Evolutionary conservation across 2,797 vertebrate genomes (phyloP).

Genomic region (Sphaeramia orbicularis): DNA sequence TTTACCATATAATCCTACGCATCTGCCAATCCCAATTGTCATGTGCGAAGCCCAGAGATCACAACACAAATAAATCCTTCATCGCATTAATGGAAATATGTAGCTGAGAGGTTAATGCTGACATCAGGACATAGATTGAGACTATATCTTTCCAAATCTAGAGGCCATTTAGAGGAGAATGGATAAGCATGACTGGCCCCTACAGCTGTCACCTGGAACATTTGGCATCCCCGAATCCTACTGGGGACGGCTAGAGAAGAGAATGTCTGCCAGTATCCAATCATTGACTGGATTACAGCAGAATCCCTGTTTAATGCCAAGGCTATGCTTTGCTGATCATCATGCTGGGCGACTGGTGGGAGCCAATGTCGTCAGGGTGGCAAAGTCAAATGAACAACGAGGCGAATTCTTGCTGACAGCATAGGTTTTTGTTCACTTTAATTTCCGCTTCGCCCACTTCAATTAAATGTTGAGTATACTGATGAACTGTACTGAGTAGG

Average conservation of each 20-base stretch:
- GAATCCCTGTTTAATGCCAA: constrained; percentile 71
- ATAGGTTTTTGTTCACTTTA: constrained; percentile 4
- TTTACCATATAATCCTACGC: constrained; percentile 5
- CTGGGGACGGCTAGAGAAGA: constrained; percentile 38
- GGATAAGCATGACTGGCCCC: constrained; percentile 18
- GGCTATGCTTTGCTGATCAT: constrained; percentile 62
- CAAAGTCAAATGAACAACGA: constrained; percentile 44
- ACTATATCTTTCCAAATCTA: constrained; percentile 40
- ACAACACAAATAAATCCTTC: constrained; percentile 41
- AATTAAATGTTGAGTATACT: too few relatives aligned
- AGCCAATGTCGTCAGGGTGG: constrained; percentile 37
- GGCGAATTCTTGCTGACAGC: constrained; percentile 27
- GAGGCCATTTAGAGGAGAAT: constrained; percentile 60
- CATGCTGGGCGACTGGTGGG: constrained; percentile 32
- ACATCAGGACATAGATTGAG: constrained; percentile 13
- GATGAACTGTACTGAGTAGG: not conserved
- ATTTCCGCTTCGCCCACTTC: not conserved
- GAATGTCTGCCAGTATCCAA: constrained; percentile 64
- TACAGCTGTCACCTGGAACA: constrained; percentile 76
- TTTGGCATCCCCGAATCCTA: constrained; percentile 56
- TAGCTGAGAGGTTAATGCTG: constrained; percentile 36
- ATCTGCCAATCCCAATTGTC: constrained; percentile 37
- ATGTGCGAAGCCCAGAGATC: constrained; percentile 38
- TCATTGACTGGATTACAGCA: constrained; percentile 73
- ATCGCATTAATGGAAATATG: constrained; percentile 42